These are phyloP conservation scores for Perognathus longimembris DNA, from an alignment of 2,113 vertebrate species.

Conservation along the genomic window DNA sequence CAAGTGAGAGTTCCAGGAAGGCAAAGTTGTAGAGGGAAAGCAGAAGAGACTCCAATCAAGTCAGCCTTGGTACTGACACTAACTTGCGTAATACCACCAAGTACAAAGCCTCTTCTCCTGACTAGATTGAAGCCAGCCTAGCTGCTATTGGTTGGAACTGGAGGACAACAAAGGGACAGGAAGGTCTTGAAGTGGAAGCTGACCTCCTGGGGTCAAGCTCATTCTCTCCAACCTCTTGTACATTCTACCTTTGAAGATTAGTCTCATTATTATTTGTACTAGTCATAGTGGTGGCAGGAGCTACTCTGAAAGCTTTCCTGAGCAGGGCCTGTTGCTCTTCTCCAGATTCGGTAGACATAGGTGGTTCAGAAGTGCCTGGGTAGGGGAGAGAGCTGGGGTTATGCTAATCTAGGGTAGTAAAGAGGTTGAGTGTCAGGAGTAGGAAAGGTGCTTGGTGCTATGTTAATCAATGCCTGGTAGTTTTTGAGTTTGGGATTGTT, in stretches of 20 bases:
- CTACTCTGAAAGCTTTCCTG: slow-evolving; percentile 37
- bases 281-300: background rate
- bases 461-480: slow-evolving; percentile 19
- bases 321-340: slow-evolving; percentile 25
- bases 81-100: background rate
- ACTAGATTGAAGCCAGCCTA: background rate
- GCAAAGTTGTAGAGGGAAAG: background rate
- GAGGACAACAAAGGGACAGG: background rate
- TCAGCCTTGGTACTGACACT: slow-evolving; percentile 28
- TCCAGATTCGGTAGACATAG: background rate
- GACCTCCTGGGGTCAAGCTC: slow-evolving; percentile 39
- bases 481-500: background rate
- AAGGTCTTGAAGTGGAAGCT: slow-evolving; percentile 30
- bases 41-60: background rate
- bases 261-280: background rate
- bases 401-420: background rate
- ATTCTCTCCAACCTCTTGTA: slow-evolving; percentile 25
- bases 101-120: background rate
- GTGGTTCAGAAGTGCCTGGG: background rate
- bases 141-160: background rate
- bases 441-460: slow-evolving; percentile 32
- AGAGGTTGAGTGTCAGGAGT: background rate
- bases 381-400: background rate
- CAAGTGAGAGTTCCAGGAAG: background rate
- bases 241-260: slow-evolving; percentile 1